Evolutionary conservation across 1,140 invertebrate species (phyloP).

Genomic region (Euwallacea similis): DNA sequence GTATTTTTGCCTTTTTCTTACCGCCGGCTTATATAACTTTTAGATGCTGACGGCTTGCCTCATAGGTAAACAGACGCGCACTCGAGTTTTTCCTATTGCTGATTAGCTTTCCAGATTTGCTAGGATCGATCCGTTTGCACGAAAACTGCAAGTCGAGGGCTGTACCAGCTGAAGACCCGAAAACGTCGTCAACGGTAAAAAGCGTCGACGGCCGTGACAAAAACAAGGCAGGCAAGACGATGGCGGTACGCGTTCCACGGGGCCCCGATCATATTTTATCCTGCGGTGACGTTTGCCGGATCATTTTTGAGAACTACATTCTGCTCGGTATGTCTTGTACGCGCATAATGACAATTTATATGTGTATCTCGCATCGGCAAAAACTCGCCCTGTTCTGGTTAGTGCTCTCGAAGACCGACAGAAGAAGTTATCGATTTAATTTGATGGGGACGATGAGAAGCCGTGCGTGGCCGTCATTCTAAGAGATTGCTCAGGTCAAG

Average conservation of each 20-base stretch:
- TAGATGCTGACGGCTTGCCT: background rate
- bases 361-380: conserved; percentile 40
- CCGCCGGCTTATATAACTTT: conserved; percentile 3
- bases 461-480: conserved; percentile 28
- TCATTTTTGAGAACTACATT: conserved; percentile 53
- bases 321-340: conserved; percentile 48
- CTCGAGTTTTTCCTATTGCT: background rate
- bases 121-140: no score
- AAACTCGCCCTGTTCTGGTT: conserved; percentile 35
- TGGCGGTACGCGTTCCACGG: conserved; percentile 15
- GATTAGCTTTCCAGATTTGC: no score
- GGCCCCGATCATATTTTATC: conserved; percentile 34
- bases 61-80: no score
- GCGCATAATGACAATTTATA: conserved; percentile 52
- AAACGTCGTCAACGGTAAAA: background rate
- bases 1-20: conserved; percentile 3
- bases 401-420: conserved; percentile 31
- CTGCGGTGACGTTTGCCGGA: conserved; percentile 42
- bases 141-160: no score
- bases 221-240: conserved; percentile 1
- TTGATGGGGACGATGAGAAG: conserved; percentile 34
- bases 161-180: background rate
- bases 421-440: conserved; percentile 40
- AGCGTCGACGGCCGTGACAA: background rate
- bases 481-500: conserved; percentile 19